These are phyloP conservation scores for Troides helena DNA, from an alignment of 2,888 invertebrate species.

Conservation along the genomic window DNA sequence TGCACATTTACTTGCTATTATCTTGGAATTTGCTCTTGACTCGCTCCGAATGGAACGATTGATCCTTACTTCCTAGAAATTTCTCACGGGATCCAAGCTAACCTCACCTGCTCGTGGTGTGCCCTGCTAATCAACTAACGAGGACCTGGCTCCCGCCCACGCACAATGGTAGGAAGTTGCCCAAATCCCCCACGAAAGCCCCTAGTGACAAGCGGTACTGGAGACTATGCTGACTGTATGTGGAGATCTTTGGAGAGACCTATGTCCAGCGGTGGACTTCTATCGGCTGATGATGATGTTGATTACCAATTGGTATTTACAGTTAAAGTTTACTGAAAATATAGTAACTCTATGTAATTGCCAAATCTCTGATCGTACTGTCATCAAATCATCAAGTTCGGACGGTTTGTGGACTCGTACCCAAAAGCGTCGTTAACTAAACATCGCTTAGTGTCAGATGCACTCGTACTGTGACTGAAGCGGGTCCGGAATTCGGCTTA, in stretches of 20 bases:
- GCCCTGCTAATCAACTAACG: too few species aligned
- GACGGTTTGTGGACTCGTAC: conserved; percentile 45
- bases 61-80: neutral
- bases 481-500: conserved; percentile 69
- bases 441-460: conserved; percentile 73
- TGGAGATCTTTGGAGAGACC: too few species aligned
- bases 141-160: too few species aligned
- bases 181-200: too few species aligned
- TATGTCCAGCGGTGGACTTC: too few species aligned
- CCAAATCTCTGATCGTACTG: neutral
- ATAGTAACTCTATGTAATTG: neutral
- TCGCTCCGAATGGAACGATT: neutral
- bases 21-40: conserved; percentile 55
- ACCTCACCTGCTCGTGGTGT: too few species aligned
- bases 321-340: neutral
- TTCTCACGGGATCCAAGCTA: neutral
- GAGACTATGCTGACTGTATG: too few species aligned
- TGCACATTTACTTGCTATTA: conserved; percentile 69
- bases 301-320: too few species aligned
- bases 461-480: conserved; percentile 72
- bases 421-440: conserved; percentile 59
- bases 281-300: too few species aligned
- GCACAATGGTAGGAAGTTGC: too few species aligned
- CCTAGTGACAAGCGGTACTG: too few species aligned
- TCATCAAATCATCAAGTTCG: conserved; percentile 45